Evolutionary conservation across 2,797 vertebrate genomes (phyloP), one percentile per base, ranked within the genome.

Genomic region (Siniperca undulata): DNA sequence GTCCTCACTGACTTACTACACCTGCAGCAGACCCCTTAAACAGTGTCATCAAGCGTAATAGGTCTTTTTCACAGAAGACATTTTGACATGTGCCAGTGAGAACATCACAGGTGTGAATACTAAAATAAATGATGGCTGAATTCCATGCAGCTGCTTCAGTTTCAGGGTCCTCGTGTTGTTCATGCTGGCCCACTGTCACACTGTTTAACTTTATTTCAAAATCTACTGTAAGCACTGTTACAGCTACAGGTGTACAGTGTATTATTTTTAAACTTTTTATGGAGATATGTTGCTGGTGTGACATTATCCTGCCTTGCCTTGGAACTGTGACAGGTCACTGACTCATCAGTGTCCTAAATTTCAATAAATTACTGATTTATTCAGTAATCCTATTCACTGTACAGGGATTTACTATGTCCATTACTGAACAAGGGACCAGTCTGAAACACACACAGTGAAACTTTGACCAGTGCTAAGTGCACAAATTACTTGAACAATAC

Each of bases 401-500:
- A n/a, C 44, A 42, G 24, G 7, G 44, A 24, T 56, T 48, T 10
- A 30, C 14, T 24, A 5, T 0, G 3, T 8, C 19, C 30, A 38
- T 27, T 34, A 58, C 68, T 61, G 56, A 73, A 78, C 9, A 42
- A 17, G 22, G 7, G 24, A 68, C n/a, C 27, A 30, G 70, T 77
- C 40, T 67, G 71, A 78, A 75, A 71, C 56, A 76, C 74, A 55
- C 44, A 77, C 40, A 62, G 53, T 58, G 46, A 70, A 56, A 58
- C 62, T 66, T 30, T 78, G 40, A 82, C 59, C 27, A 66, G 72
- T 56, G 17, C 53, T 19, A 9, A 22, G 17, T 24, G 42, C 74
- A 78, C 19, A 59, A 9, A 19, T 52, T 79, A 84, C 79, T 79
- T 86, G 72, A 89, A 80, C 38, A 42, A 36, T 20, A 72, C 30